Conservation (phyloP, 1,140 invertebrate genomes). For the Monomorium pharaonis region DNA sequence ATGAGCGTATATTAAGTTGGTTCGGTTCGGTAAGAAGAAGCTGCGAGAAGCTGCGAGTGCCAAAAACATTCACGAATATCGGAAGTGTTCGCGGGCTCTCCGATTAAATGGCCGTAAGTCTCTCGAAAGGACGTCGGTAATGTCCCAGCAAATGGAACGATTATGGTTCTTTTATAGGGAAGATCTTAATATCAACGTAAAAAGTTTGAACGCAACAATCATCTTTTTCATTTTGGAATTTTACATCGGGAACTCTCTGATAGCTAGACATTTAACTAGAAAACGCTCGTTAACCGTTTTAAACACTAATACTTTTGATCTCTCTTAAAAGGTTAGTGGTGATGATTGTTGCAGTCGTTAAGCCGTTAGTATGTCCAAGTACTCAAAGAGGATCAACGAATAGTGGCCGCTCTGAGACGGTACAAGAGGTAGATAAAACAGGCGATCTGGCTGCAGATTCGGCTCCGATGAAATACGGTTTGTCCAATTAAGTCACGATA, state of each 20-base stretch:
- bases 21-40: not conserved
- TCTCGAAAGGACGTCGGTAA: not conserved
- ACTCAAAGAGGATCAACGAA: not conserved
- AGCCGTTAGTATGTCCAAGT: not conserved
- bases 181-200: not conserved
- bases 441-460: conserved; percentile 60
- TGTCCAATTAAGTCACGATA: conserved; percentile 82
- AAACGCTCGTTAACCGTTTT: not conserved
- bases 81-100: not conserved
- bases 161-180: not conserved
- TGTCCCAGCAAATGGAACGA: not conserved
- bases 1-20: conserved; percentile 63
- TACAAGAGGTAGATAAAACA: conserved; percentile 11
- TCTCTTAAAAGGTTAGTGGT: not conserved
- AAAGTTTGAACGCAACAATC: not conserved
- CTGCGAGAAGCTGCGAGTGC: conserved; percentile 2
- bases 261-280: not conserved
- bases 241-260: not conserved
- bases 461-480: conserved; percentile 78
- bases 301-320: not conserved
- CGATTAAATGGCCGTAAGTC: conserved; percentile 47
- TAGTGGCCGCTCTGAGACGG: not conserved
- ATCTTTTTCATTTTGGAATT: not conserved
- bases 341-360: not conserved
- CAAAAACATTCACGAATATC: conserved; percentile 45